Base-by-base conservation (phyloP, 2,888 invertebrate genomes). In the Latheticus oryzae region DNA sequence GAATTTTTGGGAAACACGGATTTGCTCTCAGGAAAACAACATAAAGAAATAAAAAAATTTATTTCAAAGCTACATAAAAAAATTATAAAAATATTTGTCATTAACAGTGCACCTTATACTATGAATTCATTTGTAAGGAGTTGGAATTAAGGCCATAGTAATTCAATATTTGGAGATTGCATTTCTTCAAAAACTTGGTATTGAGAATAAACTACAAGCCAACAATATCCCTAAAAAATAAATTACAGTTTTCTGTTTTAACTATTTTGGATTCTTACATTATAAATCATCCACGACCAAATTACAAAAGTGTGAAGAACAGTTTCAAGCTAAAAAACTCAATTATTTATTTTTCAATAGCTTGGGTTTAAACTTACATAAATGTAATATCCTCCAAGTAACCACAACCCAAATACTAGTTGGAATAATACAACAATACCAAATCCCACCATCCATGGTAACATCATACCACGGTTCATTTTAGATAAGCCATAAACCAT, bases 111-210 rank as follows among this genome's bases (percentile, higher is more conserved):
- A 30, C 16, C 30, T 42, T 15, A n/a, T n/a, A 16, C 30, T 43
- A 48, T 16, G 11, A n/a, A n/a, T n/a, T n/a, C n/a, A n/a, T n/a
- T n/a, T n/a, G n/a, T n/a, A n/a, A n/a, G n/a, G n/a, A n/a, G n/a
- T n/a, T n/a, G n/a, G 19, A 5, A 13, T 80, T 79, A 86, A 60
- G 86, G 84, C 81, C 85, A 85, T 52, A 91, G 79, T 26, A 93
- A 84, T 75, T 93, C 92, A 73, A 94, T 93, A 73, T 93, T 92
- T 2, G 94, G 93, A 47, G 92, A 91, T 74, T 95, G 94, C 79
- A 90, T 83, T 63, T 88, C 82, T 67, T 89, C 82, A 71, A 92
- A 88, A 47, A 91, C 83, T 81, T 90, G 89, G 75, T 93, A 95
- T 70, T 92, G 90, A 0, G 94, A 93, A 65, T 87, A 86, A 0